Base-by-base conservation (phyloP, 2,888 invertebrate genomes). In the Stegana nigrithorax region DNA sequence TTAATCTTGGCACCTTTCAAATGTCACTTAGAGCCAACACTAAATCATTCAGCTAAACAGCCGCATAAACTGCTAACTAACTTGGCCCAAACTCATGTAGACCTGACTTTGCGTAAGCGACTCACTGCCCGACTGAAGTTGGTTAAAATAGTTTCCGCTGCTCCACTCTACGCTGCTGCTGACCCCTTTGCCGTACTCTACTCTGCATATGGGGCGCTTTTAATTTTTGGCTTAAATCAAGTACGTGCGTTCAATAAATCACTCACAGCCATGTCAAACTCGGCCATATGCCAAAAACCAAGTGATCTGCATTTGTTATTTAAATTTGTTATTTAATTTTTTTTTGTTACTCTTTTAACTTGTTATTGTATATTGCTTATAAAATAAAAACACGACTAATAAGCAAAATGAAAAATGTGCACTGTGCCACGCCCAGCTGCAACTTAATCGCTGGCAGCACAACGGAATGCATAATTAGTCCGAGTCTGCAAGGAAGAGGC, bases 401-500 rank as follows among this genome's bases (percentile, higher is more conserved):
- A 78, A 78, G 71, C 65, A 75, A 78, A 75, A 77, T 77, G 77
- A 77, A 77, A 75, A 71, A 77, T 77, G 71, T 39, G 67, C n/a
- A 14, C 42, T 2, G 36, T 32, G 32, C 66, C 73, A 72, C 78
- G 78, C 76, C 76, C 72, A 58, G 56, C 58, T 67, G 68, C 70
- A 71, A 73, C 72, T 76, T 78, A 76, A 76, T 76, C 78, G 76
- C 77, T 73, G 75, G 77, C 75, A 76, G 73, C 73, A 73, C 72
- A 75, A 75, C 71, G 77, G 76, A 78, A 77, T 77, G 75, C 79
- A 71, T 77, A 77, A 77, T 77, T 68, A 77, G 79, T n/a, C n/a
- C n/a, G n/a, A n/a, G n/a, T n/a, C n/a, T n/a, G n/a, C n/a, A n/a
- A n/a, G n/a, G n/a, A n/a, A n/a, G n/a, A n/a, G n/a, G n/a, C n/a